Evolutionary conservation across 35 echinoderm and acorn worm genomes (phyloP).

Genomic region (Acanthaster planci): DNA sequence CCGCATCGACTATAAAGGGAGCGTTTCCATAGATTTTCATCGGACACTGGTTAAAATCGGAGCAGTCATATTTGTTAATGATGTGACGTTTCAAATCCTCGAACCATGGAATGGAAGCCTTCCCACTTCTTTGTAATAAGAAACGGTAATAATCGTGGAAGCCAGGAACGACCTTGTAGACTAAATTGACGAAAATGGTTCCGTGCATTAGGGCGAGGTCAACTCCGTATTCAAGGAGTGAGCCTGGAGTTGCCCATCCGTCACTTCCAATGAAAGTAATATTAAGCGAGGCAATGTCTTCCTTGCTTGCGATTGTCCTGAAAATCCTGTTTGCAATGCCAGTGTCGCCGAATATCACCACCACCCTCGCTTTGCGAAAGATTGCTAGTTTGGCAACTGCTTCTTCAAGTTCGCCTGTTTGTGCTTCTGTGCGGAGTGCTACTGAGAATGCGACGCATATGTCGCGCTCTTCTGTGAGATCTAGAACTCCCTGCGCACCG

Average conservation of each 20-base stretch:
- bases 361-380: too few relatives aligned
- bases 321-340: too few relatives aligned
- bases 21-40: neutral
- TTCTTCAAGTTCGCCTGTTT: too few relatives aligned
- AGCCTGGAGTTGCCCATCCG: neutral
- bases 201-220: neutral
- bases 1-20: conserved; percentile 6
- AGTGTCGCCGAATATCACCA: too few relatives aligned
- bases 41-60: conserved; percentile 3
- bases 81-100: neutral
- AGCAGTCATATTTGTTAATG: neutral
- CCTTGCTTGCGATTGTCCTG: too few relatives aligned
- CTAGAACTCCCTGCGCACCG: too few relatives aligned
- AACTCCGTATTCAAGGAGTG: neutral
- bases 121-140: neutral
- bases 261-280: conserved; percentile 37
- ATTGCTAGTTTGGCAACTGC: too few relatives aligned
- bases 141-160: conserved; percentile 32
- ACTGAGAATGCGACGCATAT: too few relatives aligned
- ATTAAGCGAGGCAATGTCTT: too few relatives aligned
- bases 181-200: conserved; percentile 17
- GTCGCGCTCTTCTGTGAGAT: too few relatives aligned
- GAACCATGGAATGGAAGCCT: neutral
- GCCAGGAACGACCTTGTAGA: conserved; percentile 5
- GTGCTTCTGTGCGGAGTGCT: too few relatives aligned